Evolutionary conservation across 2,888 invertebrate species (phyloP).

Genomic region (Netelia melanura): DNA sequence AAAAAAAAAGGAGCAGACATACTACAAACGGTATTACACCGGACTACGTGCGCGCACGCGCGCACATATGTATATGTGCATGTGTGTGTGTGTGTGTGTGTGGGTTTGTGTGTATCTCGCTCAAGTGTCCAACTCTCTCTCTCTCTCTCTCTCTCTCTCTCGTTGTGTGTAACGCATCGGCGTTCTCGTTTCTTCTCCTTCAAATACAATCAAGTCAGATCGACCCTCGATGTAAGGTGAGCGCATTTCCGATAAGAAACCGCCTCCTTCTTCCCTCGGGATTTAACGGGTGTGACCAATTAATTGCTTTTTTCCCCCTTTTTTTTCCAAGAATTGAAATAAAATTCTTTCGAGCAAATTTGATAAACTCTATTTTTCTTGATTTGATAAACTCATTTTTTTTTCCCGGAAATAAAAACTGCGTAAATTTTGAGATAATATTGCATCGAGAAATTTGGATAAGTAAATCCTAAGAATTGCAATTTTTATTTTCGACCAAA

Average conservation of each 20-base stretch:
- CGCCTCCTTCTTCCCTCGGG: background rate
- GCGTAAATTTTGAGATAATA: too few relatives aligned
- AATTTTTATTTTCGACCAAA: too few relatives aligned
- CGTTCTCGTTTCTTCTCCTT: constrained; percentile 36
- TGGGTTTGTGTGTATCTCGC: background rate
- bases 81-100: background rate
- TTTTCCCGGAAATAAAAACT: too few relatives aligned
- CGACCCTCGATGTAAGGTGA: background rate
- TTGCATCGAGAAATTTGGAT: too few relatives aligned
- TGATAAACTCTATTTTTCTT: too few relatives aligned
- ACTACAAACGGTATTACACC: constrained; percentile 18
- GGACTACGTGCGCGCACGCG: background rate
- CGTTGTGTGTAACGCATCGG: background rate
- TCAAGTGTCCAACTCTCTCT: too few relatives aligned
- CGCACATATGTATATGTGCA: background rate
- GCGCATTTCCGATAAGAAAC: background rate
- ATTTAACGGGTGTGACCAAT: background rate
- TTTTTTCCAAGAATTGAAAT: background rate
- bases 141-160: too few relatives aligned
- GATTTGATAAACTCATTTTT: too few relatives aligned
- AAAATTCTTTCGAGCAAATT: too few relatives aligned
- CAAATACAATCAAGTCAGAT: constrained; percentile 19
- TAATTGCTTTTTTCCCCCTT: background rate
- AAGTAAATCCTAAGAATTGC: too few relatives aligned
- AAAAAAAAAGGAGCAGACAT: constrained; percentile 25